phyloP scores from a whole-genome alignment of 2,113 vertebrate species.

The Melierax canorus region DNA sequence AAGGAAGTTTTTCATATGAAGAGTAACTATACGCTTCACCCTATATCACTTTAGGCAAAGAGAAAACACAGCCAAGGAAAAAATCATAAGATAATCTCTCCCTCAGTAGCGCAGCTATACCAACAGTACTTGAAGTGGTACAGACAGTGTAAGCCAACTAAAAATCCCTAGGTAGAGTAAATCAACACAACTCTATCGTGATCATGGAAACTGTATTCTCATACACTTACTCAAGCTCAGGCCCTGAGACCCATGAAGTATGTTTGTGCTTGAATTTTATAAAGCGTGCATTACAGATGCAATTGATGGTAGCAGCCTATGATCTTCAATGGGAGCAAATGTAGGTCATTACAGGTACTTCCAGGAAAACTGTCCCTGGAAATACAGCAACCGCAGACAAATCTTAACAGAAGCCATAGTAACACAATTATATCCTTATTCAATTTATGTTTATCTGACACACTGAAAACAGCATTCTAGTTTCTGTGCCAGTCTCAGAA shows the following conservation, averaged over 20 bases:
- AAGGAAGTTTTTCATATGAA: neutral
- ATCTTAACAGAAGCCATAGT: neutral
- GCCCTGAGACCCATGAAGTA: neutral
- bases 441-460: neutral
- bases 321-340: neutral
- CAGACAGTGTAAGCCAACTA: neutral
- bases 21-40: neutral
- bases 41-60: neutral
- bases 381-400: neutral
- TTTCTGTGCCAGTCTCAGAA: neutral
- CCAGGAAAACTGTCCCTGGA: neutral
- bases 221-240: neutral
- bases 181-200: neutral
- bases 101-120: neutral
- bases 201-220: neutral
- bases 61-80: neutral
- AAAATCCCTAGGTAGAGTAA: neutral
- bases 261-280: neutral
- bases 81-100: neutral
- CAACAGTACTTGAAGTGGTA: neutral
- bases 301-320: neutral
- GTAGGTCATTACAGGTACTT: neutral
- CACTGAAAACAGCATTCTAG: neutral
- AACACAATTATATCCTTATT: neutral
- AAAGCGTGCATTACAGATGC: rapidly evolving